These are phyloP conservation scores for Adrianichthys oophorus DNA, from an alignment of 2,797 vertebrate species.

Conservation along the genomic window DNA sequence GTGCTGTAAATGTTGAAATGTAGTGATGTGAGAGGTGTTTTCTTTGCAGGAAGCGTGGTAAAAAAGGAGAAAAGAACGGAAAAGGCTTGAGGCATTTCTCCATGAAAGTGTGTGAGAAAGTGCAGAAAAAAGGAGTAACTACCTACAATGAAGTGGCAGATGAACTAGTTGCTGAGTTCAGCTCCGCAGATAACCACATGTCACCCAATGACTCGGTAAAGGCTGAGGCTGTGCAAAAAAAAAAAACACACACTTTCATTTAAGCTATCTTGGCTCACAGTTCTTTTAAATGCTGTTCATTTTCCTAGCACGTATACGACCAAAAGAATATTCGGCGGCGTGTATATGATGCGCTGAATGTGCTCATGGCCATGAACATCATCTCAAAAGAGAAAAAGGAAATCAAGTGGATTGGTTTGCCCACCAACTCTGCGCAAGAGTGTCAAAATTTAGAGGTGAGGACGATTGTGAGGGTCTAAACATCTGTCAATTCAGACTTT, in stretches of 20 bases:
- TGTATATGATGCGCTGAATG: conserved; percentile 97
- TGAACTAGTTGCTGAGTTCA: conserved; percentile 97
- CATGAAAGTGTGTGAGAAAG: conserved; percentile 99
- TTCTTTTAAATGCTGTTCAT: background rate
- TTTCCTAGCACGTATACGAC: conserved; percentile 89
- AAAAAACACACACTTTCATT: background rate
- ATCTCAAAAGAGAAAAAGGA: conserved; percentile 99
- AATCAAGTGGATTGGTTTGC: conserved; percentile 98
- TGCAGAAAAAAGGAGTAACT: conserved; percentile 97
- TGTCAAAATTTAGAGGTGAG: conserved; percentile 97
- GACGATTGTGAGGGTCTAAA: background rate
- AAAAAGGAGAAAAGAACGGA: conserved; percentile 98
- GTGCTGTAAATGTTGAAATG: background rate
- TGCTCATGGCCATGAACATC: conserved; percentile 99
- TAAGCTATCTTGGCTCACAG: background rate
- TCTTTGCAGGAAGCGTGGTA: conserved; percentile 85
- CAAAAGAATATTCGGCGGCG: conserved; percentile 99
- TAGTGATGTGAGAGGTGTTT: background rate
- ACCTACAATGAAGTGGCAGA: conserved; percentile 99
- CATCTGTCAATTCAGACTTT: background rate
- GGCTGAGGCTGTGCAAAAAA: conserved; percentile 7
- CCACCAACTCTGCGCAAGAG: conserved; percentile 99
- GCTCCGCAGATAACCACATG: conserved; percentile 94
- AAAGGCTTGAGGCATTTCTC: conserved; percentile 98
- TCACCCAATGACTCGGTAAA: conserved; percentile 95